A percentile compares a stretch with the other conserved stretches of the same genome.
phyloP scores from a whole-genome alignment of 1,140 invertebrate genomes.

The Drosophila rhopaloa region DNA sequence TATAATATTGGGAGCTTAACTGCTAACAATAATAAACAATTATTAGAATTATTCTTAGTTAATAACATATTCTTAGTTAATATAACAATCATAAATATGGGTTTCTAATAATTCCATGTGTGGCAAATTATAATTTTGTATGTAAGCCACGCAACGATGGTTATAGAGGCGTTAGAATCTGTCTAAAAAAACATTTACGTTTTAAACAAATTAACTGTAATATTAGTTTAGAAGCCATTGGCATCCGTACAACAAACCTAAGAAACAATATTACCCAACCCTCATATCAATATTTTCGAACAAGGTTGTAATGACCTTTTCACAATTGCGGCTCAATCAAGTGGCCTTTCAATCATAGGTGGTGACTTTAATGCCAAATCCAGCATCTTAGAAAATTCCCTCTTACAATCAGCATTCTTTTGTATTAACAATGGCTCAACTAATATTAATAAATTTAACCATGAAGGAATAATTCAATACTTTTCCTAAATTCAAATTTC shows the following conservation, averaged over 20 bases:
- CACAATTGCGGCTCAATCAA: not conserved
- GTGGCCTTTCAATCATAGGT: no score
- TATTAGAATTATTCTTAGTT: not conserved
- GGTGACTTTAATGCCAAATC: not conserved
- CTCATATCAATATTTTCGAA: no score
- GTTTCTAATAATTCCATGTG: not conserved
- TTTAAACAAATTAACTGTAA: not conserved
- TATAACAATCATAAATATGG: not conserved
- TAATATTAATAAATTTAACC: not conserved
- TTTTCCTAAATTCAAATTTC: not conserved
- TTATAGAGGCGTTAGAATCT: not conserved
- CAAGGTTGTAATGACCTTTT: not conserved
- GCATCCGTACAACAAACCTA: not conserved
- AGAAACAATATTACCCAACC: not conserved
- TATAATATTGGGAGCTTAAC: not conserved
- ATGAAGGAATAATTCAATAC: not conserved
- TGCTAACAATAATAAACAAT: not conserved
- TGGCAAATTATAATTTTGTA: not conserved
- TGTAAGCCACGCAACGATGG: not conserved
- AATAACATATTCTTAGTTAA: no score
- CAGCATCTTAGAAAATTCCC: not conserved
- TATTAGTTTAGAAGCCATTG: not conserved
- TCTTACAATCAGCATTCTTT: not conserved
- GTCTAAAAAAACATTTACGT: not conserved
- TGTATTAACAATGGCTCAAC: not conserved